Evolutionary conservation across 2,888 invertebrate species (phyloP), one percentile per base, ranked within the genome.

Genomic region (Mechanitis messenoides): DNA sequence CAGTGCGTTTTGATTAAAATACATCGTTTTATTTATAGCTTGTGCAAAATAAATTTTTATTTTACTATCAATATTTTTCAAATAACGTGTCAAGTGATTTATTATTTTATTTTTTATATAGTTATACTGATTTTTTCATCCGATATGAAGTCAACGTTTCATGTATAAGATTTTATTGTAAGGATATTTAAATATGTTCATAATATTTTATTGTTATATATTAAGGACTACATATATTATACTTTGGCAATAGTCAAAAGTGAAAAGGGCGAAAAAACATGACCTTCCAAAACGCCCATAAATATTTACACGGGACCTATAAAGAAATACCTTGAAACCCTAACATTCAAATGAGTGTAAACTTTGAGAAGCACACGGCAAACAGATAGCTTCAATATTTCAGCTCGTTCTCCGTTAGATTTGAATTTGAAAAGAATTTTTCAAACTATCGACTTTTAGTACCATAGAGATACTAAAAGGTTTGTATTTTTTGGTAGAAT

Each of bases 1-100:
- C 57, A 50, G 55, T 45, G 45, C 55, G 38, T 42, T 59, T 54
- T 59, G 50, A 50, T 45, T 42, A 42, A 53, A 9, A 46, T 35
- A 53, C 53, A 45, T 28, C 33, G 61, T 35, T 35, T 35, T 35
- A 35, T 35, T 6, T 5, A 35, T 5, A 6, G 2, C 35, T 35
- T 6, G 6, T 35, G 35, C 1, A 42, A 42, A 9, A 42, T 42
- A 9, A 42, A 42, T 9, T 9, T 42, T 9, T 42, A 42, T 42
- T 42, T 9, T 42, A 42, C 42, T 9, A 11, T 42, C 9, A 42
- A 42, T 9, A 42, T 5, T 42, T 7, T 42, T 42, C 9, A 42
- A 42, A 42, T 42, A 42, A 42, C 0, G 9, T 5, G 42, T 35
- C 3, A 42, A 42, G 11, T 42, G 1, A 42, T 42, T 42, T 7